Evolutionary conservation across 2,797 vertebrate genomes (phyloP), one percentile per base, ranked within the genome.

Genomic region (Clarias fuscus): DNA sequence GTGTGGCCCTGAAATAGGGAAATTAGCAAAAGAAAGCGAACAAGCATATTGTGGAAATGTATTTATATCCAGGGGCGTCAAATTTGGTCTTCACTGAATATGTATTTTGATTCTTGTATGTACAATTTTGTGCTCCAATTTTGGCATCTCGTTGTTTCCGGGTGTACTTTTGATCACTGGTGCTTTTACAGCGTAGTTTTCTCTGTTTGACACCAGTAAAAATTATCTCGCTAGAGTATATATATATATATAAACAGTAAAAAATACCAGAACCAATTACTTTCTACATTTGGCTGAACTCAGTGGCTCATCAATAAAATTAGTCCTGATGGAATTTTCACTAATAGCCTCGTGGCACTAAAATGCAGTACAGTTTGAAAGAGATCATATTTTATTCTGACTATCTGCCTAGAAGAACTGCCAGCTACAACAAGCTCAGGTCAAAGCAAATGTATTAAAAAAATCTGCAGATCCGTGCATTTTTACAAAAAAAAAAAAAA

Each of bases 291-390:
- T 53, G 40, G 62, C 64, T 82, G n/a, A 82, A 82, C 40, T 5
- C 17, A 82, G 15, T 53, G 64, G 15, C 43, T 20, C 0, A 5
- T 82, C 43, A 53, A 65, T 67, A 20, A 67, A 82, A 67, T 67
- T 70, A 83, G 70, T 62, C 22, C 68, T 62, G 56, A 30, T 84
- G 56, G 64, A 84, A 62, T 43, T 75, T 84, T 62, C 43, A 40
- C 58, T 84, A 75, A 73, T 75, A 48, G 82, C 37, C n/a, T n/a
- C 20, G 56, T 48, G 24, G 15, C 8, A 7, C 71, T 48, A 53
- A 48, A 84, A 62, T 53, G 24, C 15, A 82, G 64, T 56, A 11
- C 64, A 82, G 80, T 10, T 24, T 68, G 40, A 6, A 68, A 33
- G 59, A 64, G 71, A 48, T 61, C 58, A 73, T 84, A 72, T 43